Evolutionary conservation across 1,140 invertebrate genomes (phyloP).

Genomic region (Cardiocondyla obscurior): DNA sequence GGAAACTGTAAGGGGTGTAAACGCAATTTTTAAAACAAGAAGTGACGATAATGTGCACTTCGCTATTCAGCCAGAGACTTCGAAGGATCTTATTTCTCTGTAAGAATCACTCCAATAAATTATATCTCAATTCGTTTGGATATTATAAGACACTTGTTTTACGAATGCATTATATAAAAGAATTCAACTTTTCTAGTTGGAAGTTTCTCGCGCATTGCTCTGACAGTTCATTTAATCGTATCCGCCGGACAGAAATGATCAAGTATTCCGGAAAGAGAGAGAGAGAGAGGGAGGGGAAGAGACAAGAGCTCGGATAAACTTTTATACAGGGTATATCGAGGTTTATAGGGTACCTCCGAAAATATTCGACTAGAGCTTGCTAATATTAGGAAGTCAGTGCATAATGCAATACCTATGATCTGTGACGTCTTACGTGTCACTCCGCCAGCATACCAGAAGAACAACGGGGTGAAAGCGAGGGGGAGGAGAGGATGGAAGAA

Average conservation of each 20-base stretch:
- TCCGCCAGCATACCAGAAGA: slow-evolving; percentile 5
- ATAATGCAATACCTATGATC: slow-evolving; percentile 55
- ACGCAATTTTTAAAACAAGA: background rate
- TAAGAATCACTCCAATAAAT: background rate
- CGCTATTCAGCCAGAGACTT: background rate
- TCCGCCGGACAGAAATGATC: background rate
- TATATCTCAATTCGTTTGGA: background rate
- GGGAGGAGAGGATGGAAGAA: background rate
- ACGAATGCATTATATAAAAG: background rate
- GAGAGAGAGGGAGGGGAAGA: background rate
- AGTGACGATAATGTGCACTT: background rate
- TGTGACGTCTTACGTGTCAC: slow-evolving; percentile 48
- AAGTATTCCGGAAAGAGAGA: background rate
- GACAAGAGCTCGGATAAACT: background rate
- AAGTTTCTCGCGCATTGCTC: background rate
- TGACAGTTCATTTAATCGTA: background rate
- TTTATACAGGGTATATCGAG: background rate
- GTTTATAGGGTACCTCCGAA: background rate
- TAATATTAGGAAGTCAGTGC: slow-evolving; percentile 42
- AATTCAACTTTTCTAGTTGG: background rate
- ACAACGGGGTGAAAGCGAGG: background rate
- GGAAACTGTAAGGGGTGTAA: background rate
- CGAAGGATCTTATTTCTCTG: background rate
- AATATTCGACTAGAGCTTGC: background rate
- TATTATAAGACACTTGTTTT: background rate